Evolutionary conservation across 2,113 vertebrate species (phyloP).

Genomic region (Apteryx mantelli): DNA sequence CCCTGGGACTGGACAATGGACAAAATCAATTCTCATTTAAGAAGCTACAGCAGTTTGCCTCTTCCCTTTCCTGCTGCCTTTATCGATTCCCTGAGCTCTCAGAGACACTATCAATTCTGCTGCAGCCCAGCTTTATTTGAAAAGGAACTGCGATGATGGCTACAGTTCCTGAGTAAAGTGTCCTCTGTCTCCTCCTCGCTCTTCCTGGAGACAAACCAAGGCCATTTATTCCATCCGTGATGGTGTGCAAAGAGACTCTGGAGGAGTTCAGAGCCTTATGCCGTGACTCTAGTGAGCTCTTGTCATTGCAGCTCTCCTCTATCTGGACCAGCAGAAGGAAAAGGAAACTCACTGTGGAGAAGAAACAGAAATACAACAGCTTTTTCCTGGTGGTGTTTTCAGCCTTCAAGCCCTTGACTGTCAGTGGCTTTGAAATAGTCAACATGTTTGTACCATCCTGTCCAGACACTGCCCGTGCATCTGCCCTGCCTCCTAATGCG

Average conservation of each 20-base stretch:
- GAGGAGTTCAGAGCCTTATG: background rate
- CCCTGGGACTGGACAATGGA: conserved; percentile 57
- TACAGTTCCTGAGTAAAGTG: background rate
- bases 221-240: background rate
- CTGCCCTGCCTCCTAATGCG: accelerated
- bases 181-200: background rate
- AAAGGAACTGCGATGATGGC: conserved; percentile 2
- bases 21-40: conserved; percentile 76
- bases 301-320: background rate
- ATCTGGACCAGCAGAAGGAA: background rate
- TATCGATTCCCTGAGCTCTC: conserved; percentile 49
- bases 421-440: background rate
- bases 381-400: background rate
- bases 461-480: background rate
- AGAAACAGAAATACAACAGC: accelerated
- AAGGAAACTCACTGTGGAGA: background rate
- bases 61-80: conserved; percentile 58
- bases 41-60: conserved; percentile 49
- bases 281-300: background rate
- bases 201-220: background rate
- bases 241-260: background rate
- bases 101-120: conserved; percentile 48
- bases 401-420: background rate
- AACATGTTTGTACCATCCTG: background rate
- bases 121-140: background rate